Evolutionary conservation across 2,113 vertebrate genomes (phyloP), one percentile per base, ranked within the genome.

Genomic region (Vimba vimba): DNA sequence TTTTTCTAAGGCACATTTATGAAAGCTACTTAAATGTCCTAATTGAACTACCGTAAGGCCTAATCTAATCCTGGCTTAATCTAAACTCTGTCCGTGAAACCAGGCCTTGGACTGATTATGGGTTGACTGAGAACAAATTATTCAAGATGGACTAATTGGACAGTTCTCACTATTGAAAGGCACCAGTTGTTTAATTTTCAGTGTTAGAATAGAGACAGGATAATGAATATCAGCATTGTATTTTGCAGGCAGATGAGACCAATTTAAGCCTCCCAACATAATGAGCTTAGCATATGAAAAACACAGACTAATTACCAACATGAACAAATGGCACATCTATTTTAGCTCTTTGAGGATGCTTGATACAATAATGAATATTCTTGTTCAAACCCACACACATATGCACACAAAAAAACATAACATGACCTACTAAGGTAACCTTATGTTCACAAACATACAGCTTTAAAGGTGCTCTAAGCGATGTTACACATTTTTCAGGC

Each of bases 251-350:
- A 82, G 64, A 87, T 86, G 66, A 86, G 71, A 64, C 77, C 43
- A 84, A 64, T 6, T 60, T 43, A 62, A 69, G 77, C 27, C 39
- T 68, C 62, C 87, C 47, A 79, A 62, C 62, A 86, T 88, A 89
- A 89, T 85, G 85, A 89, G 79, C 71, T 83, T 86, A 86, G 17
- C 69, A 83, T 86, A 74, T 86, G 82, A 86, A 86, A 80, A 60
- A 71, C 64, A 36, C 47, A 36, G n/a, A 59, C 82, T 73, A 57
- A 73, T 83, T 83, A 73, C 66, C 50, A 43, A 83, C 50, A 59
- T 83, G 36, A 30, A 73, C 19, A 82, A 82, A 85, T 82, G 69
- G 59, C 69, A 71, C 17, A 73, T 82, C 52, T 66, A 82, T 66
- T 85, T 87, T 75, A 85, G 59, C 47, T 52, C 57, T 89, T 50